A percentile compares a stretch with the other conserved stretches of the same genome.
Conservation (phyloP, 23 tunicate species). For the Aplidium turbinatum region DNA sequence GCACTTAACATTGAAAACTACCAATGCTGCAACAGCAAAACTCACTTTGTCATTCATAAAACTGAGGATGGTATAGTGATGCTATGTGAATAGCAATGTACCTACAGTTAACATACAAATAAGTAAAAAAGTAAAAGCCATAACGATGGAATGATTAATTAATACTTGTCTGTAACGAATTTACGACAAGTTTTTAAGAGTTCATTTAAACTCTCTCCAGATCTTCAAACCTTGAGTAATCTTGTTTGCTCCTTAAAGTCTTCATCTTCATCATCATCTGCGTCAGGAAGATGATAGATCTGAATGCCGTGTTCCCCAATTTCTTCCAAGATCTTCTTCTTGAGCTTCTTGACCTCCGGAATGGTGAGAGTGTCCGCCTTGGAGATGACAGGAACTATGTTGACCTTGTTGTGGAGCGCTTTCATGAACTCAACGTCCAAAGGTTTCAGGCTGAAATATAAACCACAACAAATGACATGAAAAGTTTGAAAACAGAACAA, state of each 20-base stretch:
- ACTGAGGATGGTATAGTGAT: too few relatives aligned
- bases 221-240: constrained; percentile 56
- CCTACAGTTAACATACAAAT: too few relatives aligned
- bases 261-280: constrained; percentile 99
- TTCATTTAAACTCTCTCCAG: too few relatives aligned
- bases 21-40: too few relatives aligned
- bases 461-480: too few relatives aligned
- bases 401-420: constrained; percentile 96
- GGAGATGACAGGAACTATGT: constrained; percentile 98
- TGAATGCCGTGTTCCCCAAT: constrained; percentile 79
- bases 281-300: constrained; percentile 98
- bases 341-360: constrained; percentile 77
- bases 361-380: constrained; percentile 97
- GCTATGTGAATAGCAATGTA: too few relatives aligned
- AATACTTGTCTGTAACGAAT: too few relatives aligned
- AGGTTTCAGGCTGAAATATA: constrained; percentile 74
- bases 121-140: not conserved
- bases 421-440: constrained; percentile 99
- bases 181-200: too few relatives aligned
- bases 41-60: too few relatives aligned
- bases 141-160: too few relatives aligned
- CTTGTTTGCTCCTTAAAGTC: constrained; percentile 99
- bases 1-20: too few relatives aligned
- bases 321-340: constrained; percentile 85
- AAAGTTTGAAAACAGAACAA: too few relatives aligned